These are phyloP conservation scores for Galago senegalensis DNA, from an alignment of 2,797 vertebrate species.

Conservation along the genomic window DNA sequence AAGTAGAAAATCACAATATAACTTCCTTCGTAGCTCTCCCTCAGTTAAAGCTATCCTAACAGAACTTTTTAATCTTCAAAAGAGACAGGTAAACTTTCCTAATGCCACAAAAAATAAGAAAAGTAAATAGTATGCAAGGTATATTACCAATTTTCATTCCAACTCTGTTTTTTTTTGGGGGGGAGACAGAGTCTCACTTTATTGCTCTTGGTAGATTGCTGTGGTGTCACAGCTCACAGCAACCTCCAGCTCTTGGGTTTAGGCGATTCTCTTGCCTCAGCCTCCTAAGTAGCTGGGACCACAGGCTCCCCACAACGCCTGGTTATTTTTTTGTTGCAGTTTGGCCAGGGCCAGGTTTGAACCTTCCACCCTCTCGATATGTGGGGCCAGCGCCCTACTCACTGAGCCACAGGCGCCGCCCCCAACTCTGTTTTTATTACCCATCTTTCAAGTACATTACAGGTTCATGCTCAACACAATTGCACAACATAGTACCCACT, in stretches of 20 bases:
- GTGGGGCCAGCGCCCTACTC: too few species aligned
- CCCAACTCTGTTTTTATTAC: background rate
- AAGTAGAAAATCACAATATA: slow-evolving; percentile 34
- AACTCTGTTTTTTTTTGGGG: background rate
- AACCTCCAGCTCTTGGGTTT: too few species aligned
- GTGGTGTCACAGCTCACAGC: too few species aligned
- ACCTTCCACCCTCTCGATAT: too few species aligned
- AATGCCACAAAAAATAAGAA: background rate
- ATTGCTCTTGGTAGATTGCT: too few species aligned
- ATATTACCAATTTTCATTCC: background rate
- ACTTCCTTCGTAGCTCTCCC: slow-evolving; percentile 16
- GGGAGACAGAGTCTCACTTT: too few species aligned
- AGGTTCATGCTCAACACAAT: background rate
- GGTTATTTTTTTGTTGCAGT: too few species aligned
- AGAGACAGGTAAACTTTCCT: slow-evolving; percentile 4
- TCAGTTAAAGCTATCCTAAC: slow-evolving; percentile 21
- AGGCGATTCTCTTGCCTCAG: too few species aligned
- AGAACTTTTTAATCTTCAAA: background rate
- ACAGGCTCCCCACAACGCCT: too few species aligned
- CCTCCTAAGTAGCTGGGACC: too few species aligned
- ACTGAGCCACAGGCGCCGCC: too few species aligned
- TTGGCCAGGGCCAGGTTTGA: too few species aligned
- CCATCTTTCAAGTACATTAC: background rate
- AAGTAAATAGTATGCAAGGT: background rate
- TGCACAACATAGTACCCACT: background rate